Conservation (phyloP, 2,888 invertebrate genomes). For the Zygogramma bicolorata region DNA sequence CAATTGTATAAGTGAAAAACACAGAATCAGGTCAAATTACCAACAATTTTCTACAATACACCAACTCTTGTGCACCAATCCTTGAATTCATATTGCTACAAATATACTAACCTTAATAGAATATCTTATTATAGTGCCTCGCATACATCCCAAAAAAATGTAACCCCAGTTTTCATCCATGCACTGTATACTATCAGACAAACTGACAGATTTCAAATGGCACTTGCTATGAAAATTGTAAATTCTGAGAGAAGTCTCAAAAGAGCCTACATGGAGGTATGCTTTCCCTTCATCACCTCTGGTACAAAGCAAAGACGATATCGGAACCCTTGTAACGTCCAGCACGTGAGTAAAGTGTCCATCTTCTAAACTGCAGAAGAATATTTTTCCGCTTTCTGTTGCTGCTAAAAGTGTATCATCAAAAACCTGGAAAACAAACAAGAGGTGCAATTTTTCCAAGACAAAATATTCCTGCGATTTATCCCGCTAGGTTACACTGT, state of each 20-base stretch:
- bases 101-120: conserved; percentile 72
- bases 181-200: conserved; percentile 78
- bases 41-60: too few relatives aligned
- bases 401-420: conserved; percentile 74
- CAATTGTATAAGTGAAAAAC: too few relatives aligned
- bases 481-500: too few relatives aligned
- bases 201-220: conserved; percentile 69
- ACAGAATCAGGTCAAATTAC: too few relatives aligned
- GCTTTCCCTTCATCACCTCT: conserved; percentile 59
- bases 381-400: conserved; percentile 74
- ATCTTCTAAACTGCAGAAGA: conserved; percentile 69
- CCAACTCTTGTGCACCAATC: too few relatives aligned
- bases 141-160: conserved; percentile 79
- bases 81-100: not conserved
- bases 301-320: conserved; percentile 73
- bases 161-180: conserved; percentile 81
- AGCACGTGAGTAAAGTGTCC: conserved; percentile 69
- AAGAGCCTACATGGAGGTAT: conserved; percentile 73
- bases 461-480: too few relatives aligned
- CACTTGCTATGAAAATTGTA: conserved; percentile 72
- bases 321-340: conserved; percentile 71
- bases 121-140: conserved; percentile 78
- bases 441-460: too few relatives aligned
- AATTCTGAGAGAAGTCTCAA: conserved; percentile 73
- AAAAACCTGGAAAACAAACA: conserved; percentile 68